Conservation (phyloP, 1,140 invertebrate species). For the Ceratosolen fusciceps region DNA sequence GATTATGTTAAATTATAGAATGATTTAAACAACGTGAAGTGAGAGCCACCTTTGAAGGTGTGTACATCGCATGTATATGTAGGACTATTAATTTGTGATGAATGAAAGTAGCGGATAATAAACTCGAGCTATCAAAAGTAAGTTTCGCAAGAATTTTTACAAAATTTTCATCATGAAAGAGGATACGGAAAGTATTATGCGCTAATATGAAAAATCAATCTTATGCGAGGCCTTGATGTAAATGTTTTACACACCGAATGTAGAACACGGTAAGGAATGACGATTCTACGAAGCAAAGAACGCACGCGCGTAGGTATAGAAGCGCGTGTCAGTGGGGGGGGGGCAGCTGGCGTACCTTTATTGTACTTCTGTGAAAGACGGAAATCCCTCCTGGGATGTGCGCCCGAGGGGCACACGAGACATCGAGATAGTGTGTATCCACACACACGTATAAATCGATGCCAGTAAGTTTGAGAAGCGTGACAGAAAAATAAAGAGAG, state of each 20-base stretch:
- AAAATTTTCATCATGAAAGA: neutral
- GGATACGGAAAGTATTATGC: neutral
- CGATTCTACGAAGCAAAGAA: neutral
- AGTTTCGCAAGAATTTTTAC: too few relatives aligned
- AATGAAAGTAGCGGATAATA: too few relatives aligned
- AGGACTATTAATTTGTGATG: too few relatives aligned
- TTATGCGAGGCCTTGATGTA: neutral
- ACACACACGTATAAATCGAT: too few relatives aligned
- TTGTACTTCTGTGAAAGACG: slow-evolving; percentile 56
- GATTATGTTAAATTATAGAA: too few relatives aligned
- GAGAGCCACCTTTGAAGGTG: too few relatives aligned
- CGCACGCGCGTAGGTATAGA: slow-evolving; percentile 9
- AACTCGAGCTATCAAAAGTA: too few relatives aligned
- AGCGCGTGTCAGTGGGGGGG: slow-evolving; percentile 58
- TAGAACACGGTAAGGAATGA: slow-evolving; percentile 29
- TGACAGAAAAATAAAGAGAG: slow-evolving; percentile 21
- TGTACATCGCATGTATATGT: too few relatives aligned
- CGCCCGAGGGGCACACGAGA: neutral
- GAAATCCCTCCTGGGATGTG: slow-evolving; percentile 38
- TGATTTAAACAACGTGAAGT: too few relatives aligned
- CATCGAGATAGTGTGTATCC: too few relatives aligned
- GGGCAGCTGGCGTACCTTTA: slow-evolving; percentile 55
- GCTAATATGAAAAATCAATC: slow-evolving; percentile 40
- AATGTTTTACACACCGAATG: slow-evolving; percentile 42
- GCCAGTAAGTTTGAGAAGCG: too few relatives aligned